phyloP scores from a whole-genome alignment of 30 jellyfish, hydroid and myxozoan species.

The Nemopilema nomurai region DNA sequence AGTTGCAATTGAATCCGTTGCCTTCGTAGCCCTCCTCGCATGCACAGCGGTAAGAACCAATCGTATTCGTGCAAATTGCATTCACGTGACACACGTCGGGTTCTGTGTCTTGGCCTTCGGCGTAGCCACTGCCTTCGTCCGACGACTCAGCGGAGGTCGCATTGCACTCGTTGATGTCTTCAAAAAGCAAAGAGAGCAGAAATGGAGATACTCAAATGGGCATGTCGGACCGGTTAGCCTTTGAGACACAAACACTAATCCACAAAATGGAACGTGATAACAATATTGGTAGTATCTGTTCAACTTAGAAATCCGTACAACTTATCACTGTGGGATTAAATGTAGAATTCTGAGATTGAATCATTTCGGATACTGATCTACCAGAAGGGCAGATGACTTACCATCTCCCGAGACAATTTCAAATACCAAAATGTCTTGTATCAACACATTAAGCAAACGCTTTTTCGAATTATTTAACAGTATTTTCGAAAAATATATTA shows the following conservation, averaged over 20 bases:
- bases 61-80: constrained; percentile 88
- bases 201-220: neutral
- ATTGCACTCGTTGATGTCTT: constrained; percentile 93
- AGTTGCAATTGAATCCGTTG: constrained; percentile 71
- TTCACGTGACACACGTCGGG: constrained; percentile 91
- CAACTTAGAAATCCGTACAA: too few species aligned
- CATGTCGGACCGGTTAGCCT: neutral
- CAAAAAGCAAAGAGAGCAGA: neutral
- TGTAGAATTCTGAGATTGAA: too few species aligned
- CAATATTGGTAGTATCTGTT: too few species aligned
- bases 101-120: constrained; percentile 63
- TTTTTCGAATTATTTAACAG: too few species aligned
- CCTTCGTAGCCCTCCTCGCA: constrained; percentile 94
- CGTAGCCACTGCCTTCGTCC: constrained; percentile 80
- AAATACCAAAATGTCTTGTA: too few species aligned
- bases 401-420: too few species aligned
- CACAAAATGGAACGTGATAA: too few species aligned
- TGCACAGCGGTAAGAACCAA: constrained; percentile 88
- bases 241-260: neutral
- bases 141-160: neutral
- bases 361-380: too few species aligned
- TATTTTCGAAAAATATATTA: too few species aligned
- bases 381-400: too few species aligned
- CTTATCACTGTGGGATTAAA: too few species aligned
- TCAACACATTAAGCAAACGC: too few species aligned